Conservation (phyloP, 2,888 invertebrate genomes). For the Chymomyza caudatula region DNA sequence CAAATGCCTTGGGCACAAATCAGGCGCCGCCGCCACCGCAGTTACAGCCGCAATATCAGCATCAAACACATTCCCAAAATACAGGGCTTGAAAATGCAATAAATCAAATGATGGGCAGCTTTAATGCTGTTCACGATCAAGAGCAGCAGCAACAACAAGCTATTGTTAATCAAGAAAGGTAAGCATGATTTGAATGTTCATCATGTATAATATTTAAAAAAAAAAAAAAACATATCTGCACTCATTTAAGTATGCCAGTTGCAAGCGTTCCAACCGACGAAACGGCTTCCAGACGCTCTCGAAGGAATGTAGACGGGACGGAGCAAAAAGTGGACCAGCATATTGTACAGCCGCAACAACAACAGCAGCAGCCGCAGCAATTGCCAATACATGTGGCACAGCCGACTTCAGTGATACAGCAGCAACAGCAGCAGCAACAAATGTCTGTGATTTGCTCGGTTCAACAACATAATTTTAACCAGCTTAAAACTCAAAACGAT, state of each 20-base stretch:
- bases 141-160: conserved; percentile 12
- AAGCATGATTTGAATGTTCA: background rate
- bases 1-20: conserved; percentile 29
- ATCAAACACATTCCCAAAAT: conserved; percentile 32
- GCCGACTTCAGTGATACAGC: conserved; percentile 45
- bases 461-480: conserved; percentile 49
- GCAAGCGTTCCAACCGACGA: background rate
- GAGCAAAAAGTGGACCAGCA: background rate
- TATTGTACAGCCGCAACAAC: background rate
- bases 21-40: conserved; percentile 13
- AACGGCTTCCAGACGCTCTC: background rate
- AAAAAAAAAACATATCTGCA: background rate
- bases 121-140: conserved; percentile 19
- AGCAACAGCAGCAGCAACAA: conserved; percentile 26
- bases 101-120: conserved; percentile 31
- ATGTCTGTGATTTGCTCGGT: conserved; percentile 25
- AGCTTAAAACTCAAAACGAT: conserved; percentile 28
- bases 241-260: conserved; percentile 13
- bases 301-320: background rate
- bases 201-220: background rate
- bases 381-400: conserved; percentile 31
- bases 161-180: conserved; percentile 36
- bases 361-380: conserved; percentile 4
- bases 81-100: conserved; percentile 44
- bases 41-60: conserved; percentile 1